Evolutionary conservation across 2,113 vertebrate genomes (phyloP).

Genomic region (Misgurnus anguillicaudatus): DNA sequence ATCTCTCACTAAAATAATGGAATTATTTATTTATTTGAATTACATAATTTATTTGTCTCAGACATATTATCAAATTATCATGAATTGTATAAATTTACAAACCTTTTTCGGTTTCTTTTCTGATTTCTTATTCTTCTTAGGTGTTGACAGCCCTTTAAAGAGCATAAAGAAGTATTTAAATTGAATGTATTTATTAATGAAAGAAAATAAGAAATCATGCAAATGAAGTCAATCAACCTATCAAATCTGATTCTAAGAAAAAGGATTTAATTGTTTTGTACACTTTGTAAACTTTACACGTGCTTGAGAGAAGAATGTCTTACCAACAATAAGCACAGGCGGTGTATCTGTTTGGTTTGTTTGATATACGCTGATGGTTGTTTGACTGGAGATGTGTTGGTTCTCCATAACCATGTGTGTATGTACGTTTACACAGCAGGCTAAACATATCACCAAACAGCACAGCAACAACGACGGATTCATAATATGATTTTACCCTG

Average conservation of each 20-base stretch:
- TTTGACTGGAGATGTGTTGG: constrained; percentile 52
- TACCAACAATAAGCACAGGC: constrained; percentile 70
- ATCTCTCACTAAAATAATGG: too few relatives aligned
- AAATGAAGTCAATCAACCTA: too few relatives aligned
- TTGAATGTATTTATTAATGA: neutral
- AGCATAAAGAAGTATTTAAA: neutral
- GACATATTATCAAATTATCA: neutral
- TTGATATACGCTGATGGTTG: constrained; percentile 39
- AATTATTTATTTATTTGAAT: too few relatives aligned
- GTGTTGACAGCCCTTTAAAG: constrained; percentile 63
- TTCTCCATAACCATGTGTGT: constrained; percentile 71
- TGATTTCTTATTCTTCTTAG: constrained; percentile 62
- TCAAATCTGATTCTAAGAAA: too few relatives aligned
- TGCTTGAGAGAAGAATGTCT: constrained; percentile 35
- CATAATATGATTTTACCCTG: constrained; percentile 61
- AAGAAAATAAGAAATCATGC: too few relatives aligned
- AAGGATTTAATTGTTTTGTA: neutral
- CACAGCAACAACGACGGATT: constrained; percentile 58
- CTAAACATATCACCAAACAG: constrained; percentile 60
- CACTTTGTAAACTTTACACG: neutral
- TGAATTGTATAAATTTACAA: neutral
- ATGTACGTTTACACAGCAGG: constrained; percentile 53
- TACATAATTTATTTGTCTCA: too few relatives aligned
- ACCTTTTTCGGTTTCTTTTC: constrained; percentile 68
- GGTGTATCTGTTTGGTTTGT: constrained; percentile 48